A percentile compares a stretch with the other conserved stretches of the same genome.
Evolutionary conservation across 1,140 invertebrate genomes (phyloP).

Genomic region (Pachypeltis micranthus): DNA sequence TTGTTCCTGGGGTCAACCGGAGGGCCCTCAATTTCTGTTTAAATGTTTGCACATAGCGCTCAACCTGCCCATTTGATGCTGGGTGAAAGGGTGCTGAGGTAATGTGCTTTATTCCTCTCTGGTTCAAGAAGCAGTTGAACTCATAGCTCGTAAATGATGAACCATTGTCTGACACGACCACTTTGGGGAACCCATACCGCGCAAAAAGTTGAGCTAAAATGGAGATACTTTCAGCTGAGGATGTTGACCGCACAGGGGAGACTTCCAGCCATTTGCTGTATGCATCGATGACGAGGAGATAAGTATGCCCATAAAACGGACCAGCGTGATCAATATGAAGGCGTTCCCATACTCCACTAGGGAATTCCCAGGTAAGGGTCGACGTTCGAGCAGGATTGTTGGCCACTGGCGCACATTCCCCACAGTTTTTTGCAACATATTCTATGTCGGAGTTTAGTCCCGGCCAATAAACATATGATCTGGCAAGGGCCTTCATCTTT

Average conservation of each 20-base stretch:
- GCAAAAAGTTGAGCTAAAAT: background rate
- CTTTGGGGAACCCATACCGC: background rate
- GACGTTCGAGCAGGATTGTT: background rate
- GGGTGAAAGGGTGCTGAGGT: background rate
- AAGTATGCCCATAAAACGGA: constrained; percentile 27
- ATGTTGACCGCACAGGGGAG: background rate
- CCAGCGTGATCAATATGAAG: constrained; percentile 36
- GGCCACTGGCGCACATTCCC: constrained; percentile 17
- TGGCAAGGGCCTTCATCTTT: constrained; percentile 38
- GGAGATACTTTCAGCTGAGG: background rate
- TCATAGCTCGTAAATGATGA: background rate
- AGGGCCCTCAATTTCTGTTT: background rate
- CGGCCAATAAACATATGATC: constrained; percentile 36
- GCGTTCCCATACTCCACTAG: constrained; percentile 33
- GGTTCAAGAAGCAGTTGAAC: background rate
- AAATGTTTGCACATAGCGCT: background rate
- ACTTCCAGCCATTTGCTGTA: constrained; percentile 16
- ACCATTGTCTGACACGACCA: background rate
- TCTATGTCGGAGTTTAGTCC: constrained; percentile 29
- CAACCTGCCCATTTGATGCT: background rate
- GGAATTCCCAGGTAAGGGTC: background rate
- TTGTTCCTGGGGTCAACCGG: background rate
- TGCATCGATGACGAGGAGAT: constrained; percentile 34
- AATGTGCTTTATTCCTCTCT: background rate
- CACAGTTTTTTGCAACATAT: constrained; percentile 25